Conservation (phyloP, 2,797 vertebrate genomes). For the Tapirus indicus region DNA sequence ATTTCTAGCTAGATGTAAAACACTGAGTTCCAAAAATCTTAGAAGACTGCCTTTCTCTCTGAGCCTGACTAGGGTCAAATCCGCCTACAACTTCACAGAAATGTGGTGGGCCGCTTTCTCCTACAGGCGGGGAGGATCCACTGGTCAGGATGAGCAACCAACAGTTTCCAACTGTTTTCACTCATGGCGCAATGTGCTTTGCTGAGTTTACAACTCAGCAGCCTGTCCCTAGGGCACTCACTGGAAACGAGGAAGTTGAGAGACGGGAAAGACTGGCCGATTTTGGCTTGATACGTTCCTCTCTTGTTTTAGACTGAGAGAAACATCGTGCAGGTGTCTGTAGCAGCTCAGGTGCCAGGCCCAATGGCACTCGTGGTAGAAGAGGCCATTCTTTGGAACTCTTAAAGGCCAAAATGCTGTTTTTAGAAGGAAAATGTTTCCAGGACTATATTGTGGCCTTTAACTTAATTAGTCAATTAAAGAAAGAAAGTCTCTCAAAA, state of each 20-base stretch:
- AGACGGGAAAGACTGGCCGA: not conserved
- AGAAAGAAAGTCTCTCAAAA: slow-evolving; percentile 75
- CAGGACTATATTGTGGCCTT: slow-evolving; percentile 64
- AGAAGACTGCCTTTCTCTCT: not conserved
- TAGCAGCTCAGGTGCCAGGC: slow-evolving; percentile 3
- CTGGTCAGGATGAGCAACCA: not conserved
- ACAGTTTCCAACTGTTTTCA: not conserved
- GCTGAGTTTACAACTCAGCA: not conserved
- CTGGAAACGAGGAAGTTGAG: not conserved
- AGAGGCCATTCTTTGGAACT: slow-evolving; percentile 73
- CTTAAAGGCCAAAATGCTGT: slow-evolving; percentile 59
- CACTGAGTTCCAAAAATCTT: not conserved
- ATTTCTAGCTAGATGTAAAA: not conserved
- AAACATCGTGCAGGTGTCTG: not conserved
- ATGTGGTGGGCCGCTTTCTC: not conserved
- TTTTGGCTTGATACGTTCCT: not conserved
- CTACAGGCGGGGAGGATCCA: not conserved
- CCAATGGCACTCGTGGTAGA: not conserved
- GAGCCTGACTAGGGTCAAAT: not conserved
- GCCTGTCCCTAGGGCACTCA: not conserved
- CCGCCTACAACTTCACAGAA: not conserved
- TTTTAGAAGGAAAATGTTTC: slow-evolving; percentile 77
- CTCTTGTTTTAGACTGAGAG: slow-evolving; percentile 43
- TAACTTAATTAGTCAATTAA: slow-evolving; percentile 79
- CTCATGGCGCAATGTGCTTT: not conserved